Percentiles rank a stretch among this genome's conserved stretches.
Conservation (phyloP, 2,797 vertebrate species). For the Sphenopsis melanotis region DNA sequence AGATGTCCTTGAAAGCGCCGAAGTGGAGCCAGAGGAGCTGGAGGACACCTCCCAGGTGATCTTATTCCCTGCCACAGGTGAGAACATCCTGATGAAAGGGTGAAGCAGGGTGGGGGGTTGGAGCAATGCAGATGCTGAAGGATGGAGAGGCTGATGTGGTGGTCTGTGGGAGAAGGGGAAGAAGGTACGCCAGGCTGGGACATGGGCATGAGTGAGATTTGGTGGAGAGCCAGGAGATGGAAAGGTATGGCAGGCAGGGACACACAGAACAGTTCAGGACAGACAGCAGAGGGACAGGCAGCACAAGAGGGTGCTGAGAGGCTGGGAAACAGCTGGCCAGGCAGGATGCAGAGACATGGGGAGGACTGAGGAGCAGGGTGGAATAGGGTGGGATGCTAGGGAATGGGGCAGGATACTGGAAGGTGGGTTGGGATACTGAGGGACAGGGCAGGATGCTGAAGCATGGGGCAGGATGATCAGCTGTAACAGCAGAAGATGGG, state of each 20-base stretch:
- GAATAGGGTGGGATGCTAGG: not conserved
- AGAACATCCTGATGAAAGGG: constrained; percentile 2
- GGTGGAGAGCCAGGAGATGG: not conserved
- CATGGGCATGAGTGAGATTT: not conserved
- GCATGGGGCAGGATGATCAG: not conserved
- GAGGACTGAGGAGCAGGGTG: not conserved
- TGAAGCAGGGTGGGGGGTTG: not conserved
- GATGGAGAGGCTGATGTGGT: not conserved
- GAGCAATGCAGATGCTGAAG: not conserved
- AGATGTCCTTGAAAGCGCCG: not conserved
- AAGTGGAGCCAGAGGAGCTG: not conserved
- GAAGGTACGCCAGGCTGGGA: not conserved
- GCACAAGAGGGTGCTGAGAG: not conserved
- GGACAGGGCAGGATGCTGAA: not conserved
- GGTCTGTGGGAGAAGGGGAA: not conserved
- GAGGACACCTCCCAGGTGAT: constrained; percentile 82
- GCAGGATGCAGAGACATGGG: not conserved
- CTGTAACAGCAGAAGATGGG: not conserved
- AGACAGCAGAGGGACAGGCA: not conserved
- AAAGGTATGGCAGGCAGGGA: not conserved
- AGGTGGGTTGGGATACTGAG: not conserved
- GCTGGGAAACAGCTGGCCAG: not conserved
- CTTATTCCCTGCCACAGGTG: constrained; percentile 87
- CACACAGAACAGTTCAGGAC: not conserved
- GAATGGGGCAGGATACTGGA: not conserved